Base-by-base conservation (phyloP, 2,888 invertebrate species). In the Chrysolina americana region DNA sequence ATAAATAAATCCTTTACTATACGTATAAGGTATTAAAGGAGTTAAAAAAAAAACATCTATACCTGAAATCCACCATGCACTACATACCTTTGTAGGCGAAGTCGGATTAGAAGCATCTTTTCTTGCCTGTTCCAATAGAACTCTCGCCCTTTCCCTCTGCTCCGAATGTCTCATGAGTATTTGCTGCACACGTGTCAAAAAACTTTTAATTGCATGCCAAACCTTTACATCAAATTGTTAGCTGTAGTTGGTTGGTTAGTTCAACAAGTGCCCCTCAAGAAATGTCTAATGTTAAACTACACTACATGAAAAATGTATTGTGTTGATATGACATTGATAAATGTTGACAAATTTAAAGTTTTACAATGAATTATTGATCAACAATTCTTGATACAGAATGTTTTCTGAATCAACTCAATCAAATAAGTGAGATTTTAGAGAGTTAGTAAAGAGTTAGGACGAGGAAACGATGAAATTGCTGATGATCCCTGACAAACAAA, bases 121-220 rank as follows among this genome's bases (percentile, higher is more conserved):
- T 87, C 93, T 92, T 19, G 95, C 93, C 82, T 95, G 94, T 85
- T 96, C 95, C 81, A 96, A 90, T 87, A 96, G 90, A 87, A 94
- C 92, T 87, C 94, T 92, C 81, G 96, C 96, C 89, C 94, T 89
- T 89, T 96, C 95, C 87, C 95, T 93, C 82, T 96, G 90, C 89
- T 96, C 95, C 83, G 95, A 94, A 86, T 96, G 95, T 71, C 96
- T 92, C 81, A 94, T 93, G 85, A 94, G 89, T 86, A 94, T 89
- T 89, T 93, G 92, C 94, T 94, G 89, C 87, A 86, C 84, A 85
- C 86, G 87, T 83, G 85, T 86, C 85, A 88, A 87, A 87, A 86
- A 85, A 81, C 78, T 83, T 86, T 86, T 85, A 84, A 85, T 84
- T 82, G 83, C 85, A 83, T 83, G 82, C 85, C 85, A 85, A 84